Conservation (phyloP, 2,888 invertebrate genomes). For the Nemurella pictetii region DNA sequence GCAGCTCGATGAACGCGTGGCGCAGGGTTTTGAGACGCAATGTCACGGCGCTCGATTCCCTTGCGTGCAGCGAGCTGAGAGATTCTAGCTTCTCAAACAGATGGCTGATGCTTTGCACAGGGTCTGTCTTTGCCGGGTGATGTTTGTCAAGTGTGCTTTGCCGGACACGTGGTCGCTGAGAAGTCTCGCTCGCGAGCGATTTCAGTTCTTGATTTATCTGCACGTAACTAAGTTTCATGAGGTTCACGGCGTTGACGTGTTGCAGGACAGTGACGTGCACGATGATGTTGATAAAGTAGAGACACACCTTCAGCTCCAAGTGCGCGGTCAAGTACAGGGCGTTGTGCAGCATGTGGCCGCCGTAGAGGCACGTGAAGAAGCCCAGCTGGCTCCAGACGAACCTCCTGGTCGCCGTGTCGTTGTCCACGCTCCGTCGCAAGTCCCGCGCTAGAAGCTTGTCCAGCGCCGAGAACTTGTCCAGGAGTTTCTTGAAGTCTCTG, state of each 20-base stretch:
- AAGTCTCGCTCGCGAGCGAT: background rate
- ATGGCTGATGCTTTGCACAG: background rate
- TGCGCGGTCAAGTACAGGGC: too few species aligned
- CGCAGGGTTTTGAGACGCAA: background rate
- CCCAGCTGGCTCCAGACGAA: background rate
- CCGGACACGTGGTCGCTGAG: background rate
- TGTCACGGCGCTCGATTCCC: background rate
- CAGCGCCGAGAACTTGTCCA: background rate
- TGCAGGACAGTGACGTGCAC: background rate
- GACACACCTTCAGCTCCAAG: background rate
- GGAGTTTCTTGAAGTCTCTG: background rate
- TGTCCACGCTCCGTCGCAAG: background rate
- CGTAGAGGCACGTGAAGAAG: background rate
- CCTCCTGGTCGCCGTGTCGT: background rate
- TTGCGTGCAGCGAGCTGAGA: background rate
- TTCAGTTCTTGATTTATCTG: background rate
- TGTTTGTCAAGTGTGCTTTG: background rate
- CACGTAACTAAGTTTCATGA: background rate
- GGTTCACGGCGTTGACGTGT: background rate
- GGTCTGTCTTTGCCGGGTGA: background rate
- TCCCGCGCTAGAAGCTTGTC: background rate
- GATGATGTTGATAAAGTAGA: background rate
- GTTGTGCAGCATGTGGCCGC: background rate
- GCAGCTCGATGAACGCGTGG: background rate
- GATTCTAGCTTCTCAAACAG: background rate